A percentile compares a stretch with the other conserved stretches of the same genome.
These are phyloP conservation scores for Pseudobourletiella spinata DNA, from an alignment of 1,140 invertebrate genomes.

Conservation along the genomic window DNA sequence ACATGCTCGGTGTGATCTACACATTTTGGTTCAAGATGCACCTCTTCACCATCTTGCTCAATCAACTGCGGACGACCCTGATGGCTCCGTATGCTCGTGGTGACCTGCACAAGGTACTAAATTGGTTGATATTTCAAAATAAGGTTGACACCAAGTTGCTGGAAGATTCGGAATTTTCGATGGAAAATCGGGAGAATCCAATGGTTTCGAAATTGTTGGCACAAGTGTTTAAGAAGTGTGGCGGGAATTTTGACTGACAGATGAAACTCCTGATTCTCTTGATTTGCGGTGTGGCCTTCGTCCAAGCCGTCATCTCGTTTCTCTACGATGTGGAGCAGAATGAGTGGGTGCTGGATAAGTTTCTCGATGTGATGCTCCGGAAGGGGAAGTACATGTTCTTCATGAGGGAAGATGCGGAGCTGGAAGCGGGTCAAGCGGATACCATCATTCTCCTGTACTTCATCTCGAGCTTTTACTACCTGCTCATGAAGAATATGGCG, in stretches of 20 bases:
- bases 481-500: conserved; percentile 1
- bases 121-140: too few species aligned
- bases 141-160: too few species aligned
- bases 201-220: too few species aligned
- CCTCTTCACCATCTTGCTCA: not conserved
- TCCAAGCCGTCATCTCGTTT: not conserved
- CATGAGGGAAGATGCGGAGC: not conserved
- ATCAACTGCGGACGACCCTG: not conserved
- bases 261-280: not conserved
- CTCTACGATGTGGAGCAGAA: not conserved
- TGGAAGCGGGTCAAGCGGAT: not conserved
- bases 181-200: too few species aligned
- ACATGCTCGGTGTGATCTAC: not conserved
- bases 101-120: not conserved
- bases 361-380: not conserved
- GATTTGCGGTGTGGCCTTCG: not conserved
- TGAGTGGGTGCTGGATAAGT: not conserved
- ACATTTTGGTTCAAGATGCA: conserved; percentile 1
- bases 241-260: too few species aligned
- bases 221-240: too few species aligned
- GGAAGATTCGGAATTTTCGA: too few species aligned
- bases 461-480: not conserved
- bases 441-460: not conserved
- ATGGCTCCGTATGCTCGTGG: not conserved
- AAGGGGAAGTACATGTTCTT: conserved; percentile 9